phyloP scores from a whole-genome alignment of 2,113 vertebrate species.

The Cyanocitta stelleri region DNA sequence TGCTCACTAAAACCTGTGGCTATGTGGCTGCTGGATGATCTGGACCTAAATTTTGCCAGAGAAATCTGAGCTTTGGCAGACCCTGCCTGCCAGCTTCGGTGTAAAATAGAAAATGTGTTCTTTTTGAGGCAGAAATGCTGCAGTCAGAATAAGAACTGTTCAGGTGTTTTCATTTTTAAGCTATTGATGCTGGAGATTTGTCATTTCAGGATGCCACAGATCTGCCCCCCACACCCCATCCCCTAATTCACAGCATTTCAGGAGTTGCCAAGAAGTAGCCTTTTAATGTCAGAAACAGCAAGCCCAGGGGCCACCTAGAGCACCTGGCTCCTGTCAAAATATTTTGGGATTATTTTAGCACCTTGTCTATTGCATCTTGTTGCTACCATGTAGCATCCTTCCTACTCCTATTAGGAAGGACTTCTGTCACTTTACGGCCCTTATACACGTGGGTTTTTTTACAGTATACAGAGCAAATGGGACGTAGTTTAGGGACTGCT shows the following conservation, averaged over 20 bases:
- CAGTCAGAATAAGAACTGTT: neutral
- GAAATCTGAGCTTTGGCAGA: neutral
- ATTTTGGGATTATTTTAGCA: neutral
- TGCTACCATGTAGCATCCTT: neutral
- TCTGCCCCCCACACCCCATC: rapidly evolving
- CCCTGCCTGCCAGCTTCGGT: neutral
- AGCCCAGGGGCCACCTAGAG: neutral
- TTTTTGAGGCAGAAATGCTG: neutral
- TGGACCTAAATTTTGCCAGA: neutral
- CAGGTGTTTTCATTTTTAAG: neutral
- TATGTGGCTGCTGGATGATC: neutral
- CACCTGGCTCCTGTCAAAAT: neutral
- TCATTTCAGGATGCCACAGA: neutral
- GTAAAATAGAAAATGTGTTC: neutral
- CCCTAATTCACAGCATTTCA: neutral
- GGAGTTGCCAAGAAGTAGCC: neutral
- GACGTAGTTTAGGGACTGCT: neutral
- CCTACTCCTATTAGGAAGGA: neutral
- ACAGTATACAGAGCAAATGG: neutral
- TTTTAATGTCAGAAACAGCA: neutral
- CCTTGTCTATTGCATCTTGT: neutral
- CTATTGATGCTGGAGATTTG: neutral
- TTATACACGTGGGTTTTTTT: neutral
- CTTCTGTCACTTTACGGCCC: neutral
- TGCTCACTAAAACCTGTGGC: rapidly evolving